Base-by-base conservation (phyloP, 2,797 vertebrate species). In the Vultur gryphus region DNA sequence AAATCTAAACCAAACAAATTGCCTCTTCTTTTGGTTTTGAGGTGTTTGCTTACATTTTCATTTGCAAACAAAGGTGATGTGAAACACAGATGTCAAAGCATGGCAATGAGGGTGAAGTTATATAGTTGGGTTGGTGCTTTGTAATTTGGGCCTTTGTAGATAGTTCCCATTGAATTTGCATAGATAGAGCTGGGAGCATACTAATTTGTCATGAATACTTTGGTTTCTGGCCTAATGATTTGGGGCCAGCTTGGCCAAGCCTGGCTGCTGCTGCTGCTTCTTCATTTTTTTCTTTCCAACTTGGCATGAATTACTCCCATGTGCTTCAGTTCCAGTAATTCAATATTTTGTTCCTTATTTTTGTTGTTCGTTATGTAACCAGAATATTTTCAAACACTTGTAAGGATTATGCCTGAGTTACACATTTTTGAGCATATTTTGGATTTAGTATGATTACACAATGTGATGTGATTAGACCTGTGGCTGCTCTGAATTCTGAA, bases 311-410 rank as follows among this genome's bases (percentile, higher is more conserved):
- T 93, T 83, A 78, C 58, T 96, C 95, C 80, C 65, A 87, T 92
- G 92, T 84, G 46, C 86, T 89, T 85, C 26, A 70, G 69, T 96
- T 94, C 95, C 95, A 94, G 91, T 69, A 91, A 96, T 90, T 96
- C 87, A 44, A 48, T 78, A 78, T 95, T 95, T 97, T 94, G 77
- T 94, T 97, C 93, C 87, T 89, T 94, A 61, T 93, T 98, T 96
- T 94, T 72, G 72, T 95, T 94, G 79, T 85, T 81, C 0, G 8
- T 97, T 98, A 96, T 84, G 84, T 95, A 97, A 97, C 73, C 12
- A n/a, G 89, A 91, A 41, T 96, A 92, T 97, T 98, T 94, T 96
- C 91, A 96, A 97, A 97, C 93, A 71, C 80, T 95, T 88, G 77
- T 52, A 55, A 43, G 96, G 91, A 84, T 88, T 94, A 83, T 82